Percentiles rank a stretch among this genome's conserved stretches.
Conservation (phyloP, 2,888 invertebrate species). For the Zele albiditarsus region DNA sequence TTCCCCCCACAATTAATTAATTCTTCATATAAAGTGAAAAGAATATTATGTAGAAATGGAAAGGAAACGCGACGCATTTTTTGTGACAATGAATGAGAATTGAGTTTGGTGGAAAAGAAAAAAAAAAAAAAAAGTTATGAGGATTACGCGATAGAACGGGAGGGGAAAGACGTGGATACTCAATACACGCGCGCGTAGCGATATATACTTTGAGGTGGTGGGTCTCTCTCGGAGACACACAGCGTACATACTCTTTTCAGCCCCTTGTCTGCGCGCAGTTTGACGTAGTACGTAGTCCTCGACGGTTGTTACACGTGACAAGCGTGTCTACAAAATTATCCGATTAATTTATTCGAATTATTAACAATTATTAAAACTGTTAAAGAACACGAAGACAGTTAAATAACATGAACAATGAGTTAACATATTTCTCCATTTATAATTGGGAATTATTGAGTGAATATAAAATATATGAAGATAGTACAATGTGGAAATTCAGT, state of each 20-base stretch:
- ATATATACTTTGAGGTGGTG: conserved; percentile 9
- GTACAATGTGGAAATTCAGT: neutral
- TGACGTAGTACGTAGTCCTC: conserved; percentile 63
- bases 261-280: conserved; percentile 60
- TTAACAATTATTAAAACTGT: no score
- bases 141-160: neutral
- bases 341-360: no score
- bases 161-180: conserved; percentile 17
- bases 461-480: neutral
- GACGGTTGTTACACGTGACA: conserved; percentile 53
- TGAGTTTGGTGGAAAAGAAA: neutral
- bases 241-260: conserved; percentile 50
- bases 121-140: neutral
- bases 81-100: neutral
- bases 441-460: neutral
- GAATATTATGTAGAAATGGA: neutral
- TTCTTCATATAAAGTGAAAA: neutral
- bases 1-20: neutral
- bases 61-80: neutral
- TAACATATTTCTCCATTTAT: neutral
- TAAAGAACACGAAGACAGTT: no score
- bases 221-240: conserved; percentile 14
- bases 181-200: conserved; percentile 29
- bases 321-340: neutral
- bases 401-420: neutral